Conservation (phyloP, 2,113 vertebrate species). For the Monarcha castaneiventris region DNA sequence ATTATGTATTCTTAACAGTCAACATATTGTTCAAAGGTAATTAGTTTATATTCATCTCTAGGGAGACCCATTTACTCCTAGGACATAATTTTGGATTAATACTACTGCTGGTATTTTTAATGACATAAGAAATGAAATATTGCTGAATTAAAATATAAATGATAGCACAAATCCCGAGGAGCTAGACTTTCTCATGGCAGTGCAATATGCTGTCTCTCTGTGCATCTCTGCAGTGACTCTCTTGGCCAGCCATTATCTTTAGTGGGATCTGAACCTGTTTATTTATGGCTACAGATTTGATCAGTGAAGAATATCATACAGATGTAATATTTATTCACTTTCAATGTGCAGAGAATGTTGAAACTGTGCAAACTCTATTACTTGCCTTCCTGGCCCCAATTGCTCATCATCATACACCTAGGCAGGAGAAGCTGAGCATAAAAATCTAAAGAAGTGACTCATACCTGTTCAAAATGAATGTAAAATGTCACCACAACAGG, state of each 20-base stretch:
- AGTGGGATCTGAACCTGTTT: background rate
- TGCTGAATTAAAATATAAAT: background rate
- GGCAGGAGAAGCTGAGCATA: background rate
- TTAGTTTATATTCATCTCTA: background rate
- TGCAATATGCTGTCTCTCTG: background rate
- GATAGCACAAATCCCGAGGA: background rate
- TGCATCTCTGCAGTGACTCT: background rate
- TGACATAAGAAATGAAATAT: background rate
- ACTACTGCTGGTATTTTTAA: background rate
- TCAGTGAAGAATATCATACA: background rate
- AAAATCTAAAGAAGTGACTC: background rate
- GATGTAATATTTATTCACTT: background rate
- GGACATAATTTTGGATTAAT: background rate
- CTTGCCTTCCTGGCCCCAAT: background rate
- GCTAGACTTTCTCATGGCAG: background rate
- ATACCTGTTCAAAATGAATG: background rate
- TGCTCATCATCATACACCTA: background rate
- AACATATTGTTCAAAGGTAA: background rate
- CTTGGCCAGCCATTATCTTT: background rate
- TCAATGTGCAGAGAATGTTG: background rate
- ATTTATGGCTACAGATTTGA: background rate
- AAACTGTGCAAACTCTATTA: background rate
- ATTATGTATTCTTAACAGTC: background rate
- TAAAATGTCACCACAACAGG: background rate
- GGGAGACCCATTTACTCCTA: slow-evolving; percentile 2